Conservation (phyloP, 2,113 vertebrate genomes). For the Eurystomus gularis region DNA sequence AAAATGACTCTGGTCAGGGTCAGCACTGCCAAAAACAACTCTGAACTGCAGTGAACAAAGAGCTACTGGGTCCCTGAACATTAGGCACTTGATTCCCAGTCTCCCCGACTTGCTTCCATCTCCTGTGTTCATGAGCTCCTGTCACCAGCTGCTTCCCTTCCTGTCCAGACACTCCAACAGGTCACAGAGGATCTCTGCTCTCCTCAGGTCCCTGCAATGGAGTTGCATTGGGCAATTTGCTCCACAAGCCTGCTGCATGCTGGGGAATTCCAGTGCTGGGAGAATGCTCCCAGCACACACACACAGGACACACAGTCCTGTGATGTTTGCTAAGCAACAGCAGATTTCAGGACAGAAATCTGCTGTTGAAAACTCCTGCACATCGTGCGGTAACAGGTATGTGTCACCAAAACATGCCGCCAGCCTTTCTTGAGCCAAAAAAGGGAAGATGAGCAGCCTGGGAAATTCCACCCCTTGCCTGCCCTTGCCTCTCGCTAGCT, state of each 20-base stretch:
- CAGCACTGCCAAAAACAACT: not conserved
- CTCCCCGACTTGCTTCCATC: not conserved
- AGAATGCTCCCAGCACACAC: not conserved
- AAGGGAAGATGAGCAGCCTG: not conserved
- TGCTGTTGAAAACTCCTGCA: not conserved
- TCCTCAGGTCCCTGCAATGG: not conserved
- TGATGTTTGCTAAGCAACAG: not conserved
- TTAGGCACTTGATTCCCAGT: not conserved
- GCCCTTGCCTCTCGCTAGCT: not conserved
- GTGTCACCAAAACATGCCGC: not conserved
- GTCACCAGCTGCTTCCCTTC: not conserved
- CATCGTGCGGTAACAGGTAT: not conserved
- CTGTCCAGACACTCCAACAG: not conserved
- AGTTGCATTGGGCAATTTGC: rapidly evolving
- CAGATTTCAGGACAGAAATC: not conserved
- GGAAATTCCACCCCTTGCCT: not conserved
- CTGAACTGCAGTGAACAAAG: not conserved
- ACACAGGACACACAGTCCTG: too few relatives aligned
- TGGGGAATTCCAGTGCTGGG: not conserved
- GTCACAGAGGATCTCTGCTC: not conserved
- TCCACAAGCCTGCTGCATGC: not conserved
- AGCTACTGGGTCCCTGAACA: not conserved
- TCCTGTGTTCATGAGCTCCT: not conserved
- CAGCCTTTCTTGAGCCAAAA: not conserved
- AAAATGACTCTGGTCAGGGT: not conserved